Evolutionary conservation across 2,888 invertebrate genomes (phyloP), one percentile per base, ranked within the genome.

Genomic region (Bibio marci): DNA sequence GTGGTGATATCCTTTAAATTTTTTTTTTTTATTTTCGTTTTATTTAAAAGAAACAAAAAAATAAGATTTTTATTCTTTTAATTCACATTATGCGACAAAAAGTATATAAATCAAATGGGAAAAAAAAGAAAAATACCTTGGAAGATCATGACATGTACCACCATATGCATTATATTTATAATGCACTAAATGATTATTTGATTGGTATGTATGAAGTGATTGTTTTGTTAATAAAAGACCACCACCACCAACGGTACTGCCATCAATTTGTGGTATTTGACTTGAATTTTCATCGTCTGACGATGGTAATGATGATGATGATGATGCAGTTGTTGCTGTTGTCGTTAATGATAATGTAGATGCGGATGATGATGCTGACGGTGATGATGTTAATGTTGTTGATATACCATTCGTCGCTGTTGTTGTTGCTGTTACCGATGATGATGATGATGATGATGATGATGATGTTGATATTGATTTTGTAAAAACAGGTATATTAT

Each of bases 81-180:
- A n/a, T n/a, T n/a, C 13, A 30, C 30, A 30, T 30, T 11, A 27
- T 27, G n/a, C n/a, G n/a, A n/a, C n/a, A n/a, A n/a, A n/a, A n/a
- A n/a, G n/a, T n/a, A n/a, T n/a, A n/a, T n/a, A n/a, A n/a, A n/a
- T n/a, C n/a, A n/a, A n/a, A n/a, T n/a, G n/a, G n/a, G n/a, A n/a
- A n/a, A n/a, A n/a, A n/a, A n/a, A n/a, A n/a, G n/a, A n/a, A n/a
- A n/a, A 17, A 17, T 67, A 78, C 80, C 79, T 81, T 44, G 90
- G 90, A 50, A 91, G 67, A 58, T 88, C 85, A 48, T 79, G 72
- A 60, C 86, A 92, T 47, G 78, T 78, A 41, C 87, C 87, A 13
- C 88, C 80, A 57, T 91, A 95, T 35, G 74, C 75, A 53, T 72
- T 77, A 57, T 92, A 94, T 61, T 92, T 94, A 61, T 85, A 94